phyloP scores from a whole-genome alignment of 2,797 vertebrate species.

The Echeneis naucrates region DNA sequence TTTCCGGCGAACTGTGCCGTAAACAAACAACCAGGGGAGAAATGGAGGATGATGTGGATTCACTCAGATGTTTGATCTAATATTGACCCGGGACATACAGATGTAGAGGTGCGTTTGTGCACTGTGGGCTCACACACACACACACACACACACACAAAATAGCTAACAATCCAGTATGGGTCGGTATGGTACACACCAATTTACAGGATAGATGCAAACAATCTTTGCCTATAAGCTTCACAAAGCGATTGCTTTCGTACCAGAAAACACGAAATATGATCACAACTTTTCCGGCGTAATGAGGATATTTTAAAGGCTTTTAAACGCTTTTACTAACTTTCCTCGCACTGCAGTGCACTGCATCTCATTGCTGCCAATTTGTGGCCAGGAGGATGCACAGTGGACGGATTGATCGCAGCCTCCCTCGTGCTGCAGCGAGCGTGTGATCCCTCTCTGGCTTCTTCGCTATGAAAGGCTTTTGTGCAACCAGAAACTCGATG shows the following conservation, averaged over 20 bases:
- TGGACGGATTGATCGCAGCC: not conserved
- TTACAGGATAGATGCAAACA: not conserved
- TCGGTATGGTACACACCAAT: too few species aligned
- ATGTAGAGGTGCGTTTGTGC: not conserved
- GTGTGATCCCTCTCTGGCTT: not conserved
- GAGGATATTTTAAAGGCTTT: too few species aligned
- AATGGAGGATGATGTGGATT: not conserved
- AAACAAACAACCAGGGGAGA: constrained; percentile 3
- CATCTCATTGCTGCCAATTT: not conserved
- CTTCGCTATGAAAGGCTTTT: not conserved
- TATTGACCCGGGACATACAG: constrained; percentile 9
- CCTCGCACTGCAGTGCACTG: not conserved
- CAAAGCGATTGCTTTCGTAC: not conserved
- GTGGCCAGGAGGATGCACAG: not conserved
- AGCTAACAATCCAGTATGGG: not conserved
- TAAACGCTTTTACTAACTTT: not conserved
- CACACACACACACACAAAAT: too few species aligned
- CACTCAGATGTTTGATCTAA: constrained; percentile 16
- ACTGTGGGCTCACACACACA: not conserved
- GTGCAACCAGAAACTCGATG: not conserved
- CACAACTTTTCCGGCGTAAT: too few species aligned
- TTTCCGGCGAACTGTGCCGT: not conserved
- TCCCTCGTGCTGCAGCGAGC: not conserved
- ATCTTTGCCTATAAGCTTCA: not conserved
- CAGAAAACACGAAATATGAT: not conserved